Conservation (phyloP, 2,113 vertebrate genomes). For the Nicator chloris region DNA sequence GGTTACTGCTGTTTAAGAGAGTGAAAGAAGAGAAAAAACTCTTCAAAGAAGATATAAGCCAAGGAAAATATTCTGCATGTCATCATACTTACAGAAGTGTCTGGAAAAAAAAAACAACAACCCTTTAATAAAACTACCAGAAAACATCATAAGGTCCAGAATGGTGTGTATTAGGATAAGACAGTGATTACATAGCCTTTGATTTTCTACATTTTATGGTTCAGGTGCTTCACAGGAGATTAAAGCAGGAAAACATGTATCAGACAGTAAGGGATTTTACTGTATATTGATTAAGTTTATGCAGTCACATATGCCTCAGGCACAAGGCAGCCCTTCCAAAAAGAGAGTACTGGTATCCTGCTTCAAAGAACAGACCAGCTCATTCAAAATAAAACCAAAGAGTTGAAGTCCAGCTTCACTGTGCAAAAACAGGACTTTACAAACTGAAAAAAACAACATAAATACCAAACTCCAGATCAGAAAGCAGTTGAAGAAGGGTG, state of each 20-base stretch:
- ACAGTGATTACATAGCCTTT: not conserved
- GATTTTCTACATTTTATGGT: not conserved
- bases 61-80: slow-evolving; percentile 31
- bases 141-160: not conserved
- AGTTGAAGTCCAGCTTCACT: not conserved
- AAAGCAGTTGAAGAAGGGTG: not conserved
- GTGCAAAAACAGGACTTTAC: not conserved
- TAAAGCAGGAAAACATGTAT: not conserved
- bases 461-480: not conserved
- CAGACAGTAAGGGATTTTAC: not conserved
- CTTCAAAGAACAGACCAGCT: not conserved
- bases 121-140: not conserved
- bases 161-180: not conserved
- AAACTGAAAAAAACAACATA: not conserved
- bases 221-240: not conserved
- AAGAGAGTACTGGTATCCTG: not conserved
- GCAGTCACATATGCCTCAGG: not conserved
- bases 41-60: slow-evolving; percentile 21
- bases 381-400: fast-evolving
- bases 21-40: slow-evolving; percentile 39
- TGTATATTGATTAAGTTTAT: not conserved
- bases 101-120: not conserved
- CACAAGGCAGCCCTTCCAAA: not conserved
- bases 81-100: not conserved
- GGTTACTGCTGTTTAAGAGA: not conserved